Conservation (phyloP, 2,113 vertebrate genomes). For the Bambusicola thoracicus region DNA sequence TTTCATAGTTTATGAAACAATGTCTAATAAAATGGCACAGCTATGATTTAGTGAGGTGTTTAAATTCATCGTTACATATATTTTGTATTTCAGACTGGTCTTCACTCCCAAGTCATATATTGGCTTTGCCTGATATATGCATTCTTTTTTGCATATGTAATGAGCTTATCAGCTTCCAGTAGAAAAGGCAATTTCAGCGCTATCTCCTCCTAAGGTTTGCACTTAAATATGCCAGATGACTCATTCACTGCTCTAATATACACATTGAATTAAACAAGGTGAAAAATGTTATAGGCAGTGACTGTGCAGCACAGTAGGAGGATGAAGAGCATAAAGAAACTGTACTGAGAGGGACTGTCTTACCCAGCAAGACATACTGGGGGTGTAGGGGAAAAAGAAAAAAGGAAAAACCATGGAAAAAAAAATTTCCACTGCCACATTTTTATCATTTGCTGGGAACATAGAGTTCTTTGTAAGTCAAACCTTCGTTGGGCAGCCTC, state of each 20-base stretch:
- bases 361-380: neutral
- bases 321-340: neutral
- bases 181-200: slow-evolving; percentile 33
- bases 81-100: slow-evolving; percentile 53
- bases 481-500: neutral
- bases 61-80: slow-evolving; percentile 66
- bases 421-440: neutral
- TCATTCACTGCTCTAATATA: neutral
- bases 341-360: neutral
- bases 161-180: slow-evolving; percentile 56
- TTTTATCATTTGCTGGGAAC: neutral
- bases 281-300: slow-evolving; percentile 7
- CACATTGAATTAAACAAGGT: neutral
- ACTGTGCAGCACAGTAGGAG: neutral
- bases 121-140: slow-evolving; percentile 8
- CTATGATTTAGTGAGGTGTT: slow-evolving; percentile 70
- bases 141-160: slow-evolving; percentile 58
- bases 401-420: fast-evolving
- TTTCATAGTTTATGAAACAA: slow-evolving; percentile 75
- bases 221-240: neutral
- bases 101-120: neutral
- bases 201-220: slow-evolving; percentile 8
- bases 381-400: fast-evolving
- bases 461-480: neutral
- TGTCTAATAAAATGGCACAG: slow-evolving; percentile 61